These are phyloP conservation scores for Syngnathus scovelli DNA, from an alignment of 2,113 vertebrate genomes.

Conservation along the genomic window DNA sequence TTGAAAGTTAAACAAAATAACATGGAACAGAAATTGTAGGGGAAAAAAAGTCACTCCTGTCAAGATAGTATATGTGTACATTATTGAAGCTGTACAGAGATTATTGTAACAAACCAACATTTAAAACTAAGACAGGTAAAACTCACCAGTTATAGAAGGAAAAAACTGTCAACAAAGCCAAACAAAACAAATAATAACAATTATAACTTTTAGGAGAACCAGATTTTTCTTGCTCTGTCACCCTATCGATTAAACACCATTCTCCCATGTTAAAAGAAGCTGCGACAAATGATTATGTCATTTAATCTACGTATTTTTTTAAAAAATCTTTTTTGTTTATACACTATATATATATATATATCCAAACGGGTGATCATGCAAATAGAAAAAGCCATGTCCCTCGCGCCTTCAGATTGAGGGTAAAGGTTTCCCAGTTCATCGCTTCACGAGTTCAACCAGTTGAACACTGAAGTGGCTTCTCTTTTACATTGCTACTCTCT, in stretches of 20 bases:
- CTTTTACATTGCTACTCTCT: slow-evolving; percentile 9
- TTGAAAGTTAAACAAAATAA: slow-evolving; percentile 19
- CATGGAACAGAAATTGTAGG: slow-evolving; percentile 35
- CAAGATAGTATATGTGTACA: slow-evolving; percentile 47
- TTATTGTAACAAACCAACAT: slow-evolving; percentile 58
- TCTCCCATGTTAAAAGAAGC: slow-evolving; percentile 44
- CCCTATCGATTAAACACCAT: slow-evolving; percentile 38
- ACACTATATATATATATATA: slow-evolving; percentile 44
- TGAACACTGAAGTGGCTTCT: slow-evolving; percentile 15
- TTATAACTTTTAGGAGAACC: slow-evolving; percentile 28
- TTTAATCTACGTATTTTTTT: slow-evolving; percentile 25
- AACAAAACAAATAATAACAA: slow-evolving; percentile 31
- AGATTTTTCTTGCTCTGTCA: slow-evolving; percentile 23
- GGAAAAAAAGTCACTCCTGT: slow-evolving; percentile 41
- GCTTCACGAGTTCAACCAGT: slow-evolving; percentile 24
- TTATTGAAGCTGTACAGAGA: slow-evolving; percentile 74
- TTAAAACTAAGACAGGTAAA: slow-evolving; percentile 50
- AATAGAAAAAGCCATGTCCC: slow-evolving; percentile 54
- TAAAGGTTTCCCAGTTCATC: slow-evolving; percentile 17
- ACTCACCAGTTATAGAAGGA: slow-evolving; percentile 39
- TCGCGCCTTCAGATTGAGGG: slow-evolving; percentile 26
- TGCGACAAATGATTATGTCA: slow-evolving; percentile 44
- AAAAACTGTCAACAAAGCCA: slow-evolving; percentile 52
- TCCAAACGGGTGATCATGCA: slow-evolving; percentile 68
- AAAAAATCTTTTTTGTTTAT: slow-evolving; percentile 27